These are phyloP conservation scores for Dorcus parallelipipedus DNA, from an alignment of 2,888 invertebrate species.

Conservation along the genomic window DNA sequence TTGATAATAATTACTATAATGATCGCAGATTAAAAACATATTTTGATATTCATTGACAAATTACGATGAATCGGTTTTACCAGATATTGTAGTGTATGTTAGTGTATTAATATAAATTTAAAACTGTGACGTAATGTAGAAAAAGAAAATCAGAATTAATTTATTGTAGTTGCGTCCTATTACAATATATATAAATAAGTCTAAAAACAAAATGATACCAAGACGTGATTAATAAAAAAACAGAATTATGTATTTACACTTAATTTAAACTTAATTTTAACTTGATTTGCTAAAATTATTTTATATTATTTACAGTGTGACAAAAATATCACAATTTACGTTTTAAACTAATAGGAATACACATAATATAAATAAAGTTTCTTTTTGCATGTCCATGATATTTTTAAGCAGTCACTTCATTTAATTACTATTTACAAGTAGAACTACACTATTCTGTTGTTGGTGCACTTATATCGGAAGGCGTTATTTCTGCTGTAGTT, in stretches of 20 bases:
- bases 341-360: neutral
- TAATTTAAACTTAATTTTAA: constrained; percentile 7
- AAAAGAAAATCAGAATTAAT: constrained; percentile 1
- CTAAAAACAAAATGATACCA: constrained; percentile 21
- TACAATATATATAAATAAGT: constrained; percentile 23
- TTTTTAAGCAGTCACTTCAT: constrained; percentile 8
- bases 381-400: neutral
- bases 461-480: constrained; percentile 13
- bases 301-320: constrained; percentile 21
- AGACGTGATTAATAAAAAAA: constrained; percentile 18
- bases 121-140: neutral
- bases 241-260: constrained; percentile 24
- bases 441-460: constrained; percentile 12
- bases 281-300: constrained; percentile 11
- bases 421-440: constrained; percentile 3
- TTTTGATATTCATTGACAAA: too few species aligned
- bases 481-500: constrained; percentile 10
- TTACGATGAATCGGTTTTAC: too few species aligned
- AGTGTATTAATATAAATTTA: neutral
- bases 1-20: too few species aligned
- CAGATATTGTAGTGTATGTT: neutral
- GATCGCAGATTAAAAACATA: too few species aligned
- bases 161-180: constrained; percentile 12
- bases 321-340: constrained; percentile 25
- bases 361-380: constrained; percentile 1